A percentile compares a stretch with the other conserved stretches of the same genome.
Conservation (phyloP, 2,888 invertebrate genomes). For the Rhingia campestris region DNA sequence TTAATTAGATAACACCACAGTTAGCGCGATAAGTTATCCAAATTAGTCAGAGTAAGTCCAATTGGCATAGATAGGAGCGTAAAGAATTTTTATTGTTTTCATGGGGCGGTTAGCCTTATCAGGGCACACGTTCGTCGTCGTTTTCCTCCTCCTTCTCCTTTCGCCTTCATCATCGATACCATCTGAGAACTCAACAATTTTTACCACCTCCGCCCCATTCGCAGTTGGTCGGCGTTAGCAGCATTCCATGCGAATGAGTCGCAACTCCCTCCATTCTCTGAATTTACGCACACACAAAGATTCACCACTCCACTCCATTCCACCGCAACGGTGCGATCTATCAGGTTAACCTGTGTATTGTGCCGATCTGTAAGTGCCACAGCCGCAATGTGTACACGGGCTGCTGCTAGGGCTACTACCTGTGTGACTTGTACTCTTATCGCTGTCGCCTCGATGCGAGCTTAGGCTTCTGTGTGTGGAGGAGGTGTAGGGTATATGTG, state of each 20-base stretch:
- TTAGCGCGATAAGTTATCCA: slow-evolving; percentile 14
- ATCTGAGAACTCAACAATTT: slow-evolving; percentile 9
- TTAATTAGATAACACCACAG: slow-evolving; percentile 53
- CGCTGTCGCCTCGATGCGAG: slow-evolving; percentile 41
- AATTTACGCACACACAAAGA: slow-evolving; percentile 47
- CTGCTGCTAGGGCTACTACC: slow-evolving; percentile 53
- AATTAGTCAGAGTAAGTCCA: slow-evolving; percentile 2
- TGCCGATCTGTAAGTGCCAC: slow-evolving; percentile 43
- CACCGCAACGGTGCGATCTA: slow-evolving; percentile 36
- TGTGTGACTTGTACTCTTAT: slow-evolving; percentile 68
- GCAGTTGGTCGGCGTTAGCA: slow-evolving; percentile 49
- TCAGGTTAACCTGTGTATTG: slow-evolving; percentile 49
- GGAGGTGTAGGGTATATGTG: slow-evolving; percentile 29
- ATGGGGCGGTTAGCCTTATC: slow-evolving; percentile 53
- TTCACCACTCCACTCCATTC: slow-evolving; percentile 33
- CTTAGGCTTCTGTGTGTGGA: slow-evolving; percentile 20
- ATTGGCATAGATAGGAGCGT: slow-evolving; percentile 13
- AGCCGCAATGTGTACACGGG: slow-evolving; percentile 4
- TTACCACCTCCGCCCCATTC: slow-evolving; percentile 51
- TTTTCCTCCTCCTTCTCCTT: slow-evolving; percentile 14
- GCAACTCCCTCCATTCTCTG: slow-evolving; percentile 52
- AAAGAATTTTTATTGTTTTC: slow-evolving; percentile 3
- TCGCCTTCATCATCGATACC: slow-evolving; percentile 5
- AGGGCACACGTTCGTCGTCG: slow-evolving; percentile 34
- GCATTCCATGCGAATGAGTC: slow-evolving; percentile 69